Percentiles rank a stretch among this genome's conserved stretches.
phyloP scores from a whole-genome alignment of 1,140 invertebrate genomes.

The Papilio polyxenes region DNA sequence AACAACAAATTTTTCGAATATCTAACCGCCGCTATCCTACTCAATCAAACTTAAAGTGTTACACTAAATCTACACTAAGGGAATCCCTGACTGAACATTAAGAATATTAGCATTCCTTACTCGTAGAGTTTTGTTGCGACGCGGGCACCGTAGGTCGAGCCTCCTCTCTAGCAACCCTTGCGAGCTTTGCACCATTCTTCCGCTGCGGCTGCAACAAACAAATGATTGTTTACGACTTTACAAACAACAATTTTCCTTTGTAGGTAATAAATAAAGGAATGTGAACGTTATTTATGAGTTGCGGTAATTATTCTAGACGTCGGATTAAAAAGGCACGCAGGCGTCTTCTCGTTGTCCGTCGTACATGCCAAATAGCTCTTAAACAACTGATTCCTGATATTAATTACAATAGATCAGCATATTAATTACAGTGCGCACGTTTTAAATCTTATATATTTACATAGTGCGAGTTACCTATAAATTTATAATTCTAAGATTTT shows the following conservation, averaged over 20 bases:
- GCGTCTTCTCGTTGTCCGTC: constrained; percentile 41
- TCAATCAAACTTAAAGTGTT: too few relatives aligned
- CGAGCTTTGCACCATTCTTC: constrained; percentile 52
- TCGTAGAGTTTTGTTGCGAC: constrained; percentile 45
- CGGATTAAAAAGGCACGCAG: constrained; percentile 41
- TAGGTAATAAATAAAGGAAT: constrained; percentile 39
- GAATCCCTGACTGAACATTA: too few relatives aligned
- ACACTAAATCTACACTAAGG: background rate
- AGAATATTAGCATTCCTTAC: constrained; percentile 39
- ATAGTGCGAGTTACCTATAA: constrained; percentile 28
- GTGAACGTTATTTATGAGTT: constrained; percentile 36
- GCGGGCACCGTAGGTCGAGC: constrained; percentile 49
- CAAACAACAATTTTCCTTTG: constrained; percentile 29
- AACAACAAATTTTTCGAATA: too few relatives aligned
- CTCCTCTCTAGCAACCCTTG: constrained; percentile 61
- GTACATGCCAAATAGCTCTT: constrained; percentile 52
- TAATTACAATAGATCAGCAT: constrained; percentile 58
- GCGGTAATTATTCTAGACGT: constrained; percentile 34
- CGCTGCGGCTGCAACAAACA: constrained; percentile 55
- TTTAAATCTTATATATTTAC: constrained; percentile 52
- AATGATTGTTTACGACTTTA: constrained; percentile 21
- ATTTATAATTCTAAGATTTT: background rate
- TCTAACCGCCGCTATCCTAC: too few relatives aligned
- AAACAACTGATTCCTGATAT: constrained; percentile 45
- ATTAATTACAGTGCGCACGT: constrained; percentile 49